Conservation (phyloP, 2,888 invertebrate genomes). For the Erpobdella octoculata region DNA sequence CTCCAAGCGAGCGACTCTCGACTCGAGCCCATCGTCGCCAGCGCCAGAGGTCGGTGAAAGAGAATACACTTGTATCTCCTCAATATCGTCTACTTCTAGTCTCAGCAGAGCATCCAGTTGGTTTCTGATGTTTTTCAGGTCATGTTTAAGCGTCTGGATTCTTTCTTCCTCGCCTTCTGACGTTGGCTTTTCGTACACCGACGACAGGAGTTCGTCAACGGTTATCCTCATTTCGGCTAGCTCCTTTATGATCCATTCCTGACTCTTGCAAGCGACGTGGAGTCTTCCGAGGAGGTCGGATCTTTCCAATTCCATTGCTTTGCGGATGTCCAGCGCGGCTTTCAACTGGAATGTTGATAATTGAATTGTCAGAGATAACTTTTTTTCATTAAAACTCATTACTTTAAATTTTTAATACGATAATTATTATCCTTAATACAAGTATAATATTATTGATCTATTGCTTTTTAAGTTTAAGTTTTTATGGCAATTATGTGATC, state of each 20-base stretch:
- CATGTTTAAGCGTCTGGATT: background rate
- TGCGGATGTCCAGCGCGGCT: background rate
- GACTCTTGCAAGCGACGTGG: constrained; percentile 21
- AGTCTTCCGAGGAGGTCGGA: constrained; percentile 22
- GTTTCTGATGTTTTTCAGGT: constrained; percentile 18
- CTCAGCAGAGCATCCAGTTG: constrained; percentile 23
- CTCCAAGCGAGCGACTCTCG: constrained; percentile 18
- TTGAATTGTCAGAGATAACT: too few species aligned
- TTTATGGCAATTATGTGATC: too few species aligned
- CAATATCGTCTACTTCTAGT: constrained; percentile 17
- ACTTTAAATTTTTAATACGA: too few species aligned
- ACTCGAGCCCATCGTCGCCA: background rate
- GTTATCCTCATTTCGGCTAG: constrained; percentile 6
- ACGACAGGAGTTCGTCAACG: constrained; percentile 5
- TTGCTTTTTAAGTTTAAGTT: too few species aligned
- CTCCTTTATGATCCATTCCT: constrained; percentile 31
- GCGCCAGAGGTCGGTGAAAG: background rate
- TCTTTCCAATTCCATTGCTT: constrained; percentile 9
- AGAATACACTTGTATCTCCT: constrained; percentile 27
- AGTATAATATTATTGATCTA: too few species aligned
- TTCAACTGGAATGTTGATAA: constrained; percentile 20
- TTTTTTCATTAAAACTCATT: too few species aligned
- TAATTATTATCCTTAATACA: too few species aligned
- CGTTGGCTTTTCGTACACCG: background rate
- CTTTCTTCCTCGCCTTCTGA: background rate